These are phyloP conservation scores for Gila orcuttii DNA, from an alignment of 2,113 vertebrate genomes.

Conservation along the genomic window DNA sequence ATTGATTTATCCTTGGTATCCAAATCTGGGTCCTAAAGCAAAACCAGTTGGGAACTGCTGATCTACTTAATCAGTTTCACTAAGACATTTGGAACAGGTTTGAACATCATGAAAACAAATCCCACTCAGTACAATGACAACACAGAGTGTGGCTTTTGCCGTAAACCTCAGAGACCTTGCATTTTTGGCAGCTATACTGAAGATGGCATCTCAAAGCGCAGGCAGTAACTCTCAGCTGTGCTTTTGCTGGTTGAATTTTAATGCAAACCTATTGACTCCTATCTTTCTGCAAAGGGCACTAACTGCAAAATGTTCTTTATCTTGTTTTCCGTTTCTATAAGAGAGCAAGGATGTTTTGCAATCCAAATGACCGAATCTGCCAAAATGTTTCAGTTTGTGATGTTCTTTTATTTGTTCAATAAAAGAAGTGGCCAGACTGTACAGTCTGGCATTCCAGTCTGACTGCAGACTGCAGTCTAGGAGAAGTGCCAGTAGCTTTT, in stretches of 20 bases:
- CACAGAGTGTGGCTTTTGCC: neutral
- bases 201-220: neutral
- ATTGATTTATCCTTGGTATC: neutral
- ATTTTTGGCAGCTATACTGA: conserved; percentile 5
- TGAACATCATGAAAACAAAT: neutral
- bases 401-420: neutral
- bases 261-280: neutral
- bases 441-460: conserved; percentile 35
- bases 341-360: neutral
- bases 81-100: neutral
- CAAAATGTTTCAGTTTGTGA: conserved; percentile 5
- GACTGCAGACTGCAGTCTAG: conserved; percentile 32
- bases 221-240: neutral
- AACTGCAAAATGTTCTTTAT: neutral
- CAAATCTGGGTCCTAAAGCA: neutral
- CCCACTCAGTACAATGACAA: neutral
- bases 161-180: conserved; percentile 1
- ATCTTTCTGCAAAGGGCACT: neutral
- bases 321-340: neutral
- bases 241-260: neutral
- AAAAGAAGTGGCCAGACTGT: conserved; percentile 15
- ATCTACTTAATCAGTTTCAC: neutral
- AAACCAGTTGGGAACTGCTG: neutral
- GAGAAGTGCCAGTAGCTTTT: conserved; percentile 41
- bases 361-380: conserved; percentile 18